A percentile compares a stretch with the other conserved stretches of the same genome.
Evolutionary conservation across 2,113 vertebrate genomes (phyloP).

Genomic region (Laticauda laticaudata): DNA sequence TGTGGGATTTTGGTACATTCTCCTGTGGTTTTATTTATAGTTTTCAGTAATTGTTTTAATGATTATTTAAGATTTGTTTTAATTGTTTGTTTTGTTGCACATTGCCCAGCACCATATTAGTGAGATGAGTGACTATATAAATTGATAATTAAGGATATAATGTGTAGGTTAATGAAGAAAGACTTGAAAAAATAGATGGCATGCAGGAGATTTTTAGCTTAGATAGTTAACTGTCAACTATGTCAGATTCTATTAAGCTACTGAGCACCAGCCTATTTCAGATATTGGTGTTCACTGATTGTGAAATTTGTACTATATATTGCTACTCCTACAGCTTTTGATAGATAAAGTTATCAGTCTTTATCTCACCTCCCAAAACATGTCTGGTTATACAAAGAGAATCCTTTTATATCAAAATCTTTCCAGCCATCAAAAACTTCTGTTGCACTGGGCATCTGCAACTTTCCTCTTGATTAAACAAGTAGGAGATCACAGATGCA

Average conservation of each 20-base stretch:
- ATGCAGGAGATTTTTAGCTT: background rate
- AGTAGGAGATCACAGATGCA: constrained; percentile 72
- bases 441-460: constrained; percentile 64
- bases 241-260: background rate
- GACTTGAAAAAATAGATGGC: background rate
- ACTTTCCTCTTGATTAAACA: constrained; percentile 72
- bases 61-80: background rate
- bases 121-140: background rate
- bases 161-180: background rate
- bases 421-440: constrained; percentile 70
- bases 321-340: constrained; percentile 43
- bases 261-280: constrained; percentile 6
- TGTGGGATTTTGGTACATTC: background rate
- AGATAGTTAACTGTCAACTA: background rate
- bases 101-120: background rate
- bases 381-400: constrained; percentile 57
- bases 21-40: background rate
- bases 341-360: constrained; percentile 49
- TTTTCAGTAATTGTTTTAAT: background rate
- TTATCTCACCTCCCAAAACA: constrained; percentile 53
- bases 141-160: constrained; percentile 7
- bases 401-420: constrained; percentile 54
- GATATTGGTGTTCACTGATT: constrained; percentile 3
- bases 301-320: constrained; percentile 34
- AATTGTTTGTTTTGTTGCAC: background rate